Evolutionary conservation across 2,113 vertebrate species (phyloP), one percentile per base, ranked within the genome.

Genomic region (Callospermophilus lateralis): DNA sequence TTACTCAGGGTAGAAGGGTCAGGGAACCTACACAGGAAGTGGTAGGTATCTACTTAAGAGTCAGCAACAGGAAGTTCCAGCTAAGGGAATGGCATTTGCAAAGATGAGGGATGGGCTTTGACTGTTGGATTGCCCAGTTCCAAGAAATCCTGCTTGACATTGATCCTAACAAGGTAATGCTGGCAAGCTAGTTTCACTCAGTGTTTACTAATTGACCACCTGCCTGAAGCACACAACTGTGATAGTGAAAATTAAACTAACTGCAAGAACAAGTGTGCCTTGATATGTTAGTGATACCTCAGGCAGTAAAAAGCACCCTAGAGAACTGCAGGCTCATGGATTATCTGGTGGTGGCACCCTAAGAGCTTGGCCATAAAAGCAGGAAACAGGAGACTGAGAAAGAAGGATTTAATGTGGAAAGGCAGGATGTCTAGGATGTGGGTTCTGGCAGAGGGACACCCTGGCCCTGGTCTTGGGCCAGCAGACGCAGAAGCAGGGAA

Each of bases 401-500:
- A 86, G 12, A 11, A 92, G 68, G 45, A 79, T 98, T 98, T 98
- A 98, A 97, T 98, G 22, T 1, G 63, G 58, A 51, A 73, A 73
- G 51, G n/a, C 12, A 39, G 24, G 68, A 68, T 20, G 37, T 45
- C 95, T 78, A 97, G n/a, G 94, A 83, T n/a, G 90, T 39, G 22
- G 95, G 70, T 51, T 96, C 96, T 4, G 72, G 63, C 28, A 39
- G 45, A 28, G 90, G 84, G 30, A 20, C 34, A 2, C 90, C 72
- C 74, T 97, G 90, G 19, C 97, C 98, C 74, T 98, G 98, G 42
- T 97, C 98, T 73, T 97, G 97, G 55, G 97, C 99, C 95, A 99
- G 97, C 89, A 99, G 98, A n/a, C 98, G 98, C 80, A 99, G 98
- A 53, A 99, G 98, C 90, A 98, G 97, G 37, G 98, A 97, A 8